Evolutionary conservation across 1,140 invertebrate species (phyloP).

Genomic region (Limonius californicus): DNA sequence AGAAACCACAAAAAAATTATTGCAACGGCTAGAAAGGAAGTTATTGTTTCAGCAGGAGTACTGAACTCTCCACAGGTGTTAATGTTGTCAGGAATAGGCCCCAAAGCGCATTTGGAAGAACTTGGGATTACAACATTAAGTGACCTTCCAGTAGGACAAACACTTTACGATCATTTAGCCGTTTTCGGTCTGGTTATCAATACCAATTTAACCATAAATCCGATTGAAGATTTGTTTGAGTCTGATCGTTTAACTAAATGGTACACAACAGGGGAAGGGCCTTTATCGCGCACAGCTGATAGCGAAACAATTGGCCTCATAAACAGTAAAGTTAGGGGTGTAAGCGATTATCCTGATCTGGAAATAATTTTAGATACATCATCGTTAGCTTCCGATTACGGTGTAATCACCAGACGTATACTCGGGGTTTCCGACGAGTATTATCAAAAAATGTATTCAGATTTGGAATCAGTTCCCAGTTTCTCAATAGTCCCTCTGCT

Average conservation of each 20-base stretch:
- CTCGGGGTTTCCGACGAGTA: slow-evolving; percentile 19
- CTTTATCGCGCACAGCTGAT: slow-evolving; percentile 47
- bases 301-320: no score
- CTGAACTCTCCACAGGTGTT: slow-evolving; percentile 83
- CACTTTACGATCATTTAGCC: slow-evolving; percentile 50
- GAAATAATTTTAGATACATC: slow-evolving; percentile 53
- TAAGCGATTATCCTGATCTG: slow-evolving; percentile 54
- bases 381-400: no score
- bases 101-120: slow-evolving; percentile 52
- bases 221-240: no score
- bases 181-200: neutral
- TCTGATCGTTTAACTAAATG: no score
- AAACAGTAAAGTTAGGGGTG: slow-evolving; percentile 34
- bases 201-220: no score
- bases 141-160: slow-evolving; percentile 53
- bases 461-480: slow-evolving; percentile 43
- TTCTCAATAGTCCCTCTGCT: slow-evolving; percentile 55
- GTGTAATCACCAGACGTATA: slow-evolving; percentile 29
- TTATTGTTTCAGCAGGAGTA: slow-evolving; percentile 79
- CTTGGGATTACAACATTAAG: slow-evolving; percentile 42
- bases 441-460: slow-evolving; percentile 18
- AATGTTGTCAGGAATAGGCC: slow-evolving; percentile 76
- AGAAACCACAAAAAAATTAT: slow-evolving; percentile 63
- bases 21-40: slow-evolving; percentile 73
- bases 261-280: slow-evolving; percentile 31